Base-by-base conservation (phyloP, 2,888 invertebrate genomes). In the Lampropteryx suffumata region DNA sequence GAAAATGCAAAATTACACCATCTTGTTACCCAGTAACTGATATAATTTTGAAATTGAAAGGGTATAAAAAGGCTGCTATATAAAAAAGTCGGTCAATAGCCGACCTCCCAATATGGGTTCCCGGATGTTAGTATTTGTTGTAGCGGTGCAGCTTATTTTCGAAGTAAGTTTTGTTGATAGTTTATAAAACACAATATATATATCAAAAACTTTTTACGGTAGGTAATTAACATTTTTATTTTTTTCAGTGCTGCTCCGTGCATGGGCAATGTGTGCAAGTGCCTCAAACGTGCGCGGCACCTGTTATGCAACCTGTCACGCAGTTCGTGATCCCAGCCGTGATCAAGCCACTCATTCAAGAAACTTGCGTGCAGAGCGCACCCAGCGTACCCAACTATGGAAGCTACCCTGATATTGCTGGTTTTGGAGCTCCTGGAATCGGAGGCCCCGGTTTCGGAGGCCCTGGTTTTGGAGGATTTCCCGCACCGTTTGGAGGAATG, bases 41-140 rank as follows among this genome's bases (percentile, higher is more conserved):
- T 48, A 50, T 54, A 59, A 4, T 84, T 84, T 83, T 77, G 83
- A 75, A 84, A 85, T 64, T 55, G 48, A 53, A 62, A 64, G 67
- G 79, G 77, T 85, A 84, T 81, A 84, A 73, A 76, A 63, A 65
- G 67, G 62, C 62, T 64, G 60, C 56, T 55, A 47, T 62, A 61
- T 45, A 50, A 44, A 53, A 50, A 59, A 55, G 53, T 65, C 61
- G 54, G 64, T 73, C 74, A 80, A 64, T 74, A 57, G 37, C 52
- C 33, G 50, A 62, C 59, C 62, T 62, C 53, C 54, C 64, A 72
- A 76, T 73, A 85, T 85, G 85, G 70, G 59, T 65, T 68, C 63
- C 52, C 61, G 61, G 45, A 68, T 66, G 62, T 43, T 71, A 46
- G 54, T 69, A 29, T 50, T 63, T 14, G 34, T 62, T n/a, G 42